These are phyloP conservation scores for Solen grandis DNA, from an alignment of 1,140 invertebrate genomes.

Conservation along the genomic window DNA sequence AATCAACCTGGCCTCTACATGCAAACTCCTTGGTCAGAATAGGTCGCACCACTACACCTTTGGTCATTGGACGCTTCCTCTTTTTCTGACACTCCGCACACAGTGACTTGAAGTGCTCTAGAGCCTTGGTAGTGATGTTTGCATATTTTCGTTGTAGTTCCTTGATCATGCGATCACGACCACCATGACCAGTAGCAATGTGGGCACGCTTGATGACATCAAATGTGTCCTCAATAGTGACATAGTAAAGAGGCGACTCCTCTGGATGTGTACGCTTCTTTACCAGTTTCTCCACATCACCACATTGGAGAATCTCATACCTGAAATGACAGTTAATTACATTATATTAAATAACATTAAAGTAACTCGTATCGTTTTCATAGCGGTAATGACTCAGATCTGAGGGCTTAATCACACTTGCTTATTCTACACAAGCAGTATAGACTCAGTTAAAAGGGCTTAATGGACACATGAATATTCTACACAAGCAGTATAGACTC, in stretches of 20 bases:
- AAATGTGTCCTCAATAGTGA: constrained; percentile 47
- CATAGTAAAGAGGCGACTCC: constrained; percentile 8
- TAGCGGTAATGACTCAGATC: too few species aligned
- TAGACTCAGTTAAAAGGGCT: too few species aligned
- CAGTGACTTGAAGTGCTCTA: constrained; percentile 49
- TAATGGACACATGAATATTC: too few species aligned
- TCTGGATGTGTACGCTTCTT: background rate
- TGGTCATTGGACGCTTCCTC: background rate
- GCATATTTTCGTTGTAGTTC: constrained; percentile 44
- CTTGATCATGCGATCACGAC: constrained; percentile 51
- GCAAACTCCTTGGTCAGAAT: constrained; percentile 4
- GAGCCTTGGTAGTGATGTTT: constrained; percentile 45
- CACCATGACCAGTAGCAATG: constrained; percentile 56
- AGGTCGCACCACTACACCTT: constrained; percentile 6
- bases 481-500: too few species aligned
- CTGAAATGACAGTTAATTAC: too few species aligned
- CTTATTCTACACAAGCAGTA: too few species aligned
- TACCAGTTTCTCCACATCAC: background rate
- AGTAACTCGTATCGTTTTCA: too few species aligned
- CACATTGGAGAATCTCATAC: too few species aligned
- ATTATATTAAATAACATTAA: too few species aligned
- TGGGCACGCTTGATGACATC: constrained; percentile 45
- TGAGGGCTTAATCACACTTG: too few species aligned
- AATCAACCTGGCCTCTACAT: constrained; percentile 7
- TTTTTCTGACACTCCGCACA: constrained; percentile 40